Evolutionary conservation across 2,888 invertebrate species (phyloP), one percentile per base, ranked within the genome.

Genomic region (Pomacea canaliculata): DNA sequence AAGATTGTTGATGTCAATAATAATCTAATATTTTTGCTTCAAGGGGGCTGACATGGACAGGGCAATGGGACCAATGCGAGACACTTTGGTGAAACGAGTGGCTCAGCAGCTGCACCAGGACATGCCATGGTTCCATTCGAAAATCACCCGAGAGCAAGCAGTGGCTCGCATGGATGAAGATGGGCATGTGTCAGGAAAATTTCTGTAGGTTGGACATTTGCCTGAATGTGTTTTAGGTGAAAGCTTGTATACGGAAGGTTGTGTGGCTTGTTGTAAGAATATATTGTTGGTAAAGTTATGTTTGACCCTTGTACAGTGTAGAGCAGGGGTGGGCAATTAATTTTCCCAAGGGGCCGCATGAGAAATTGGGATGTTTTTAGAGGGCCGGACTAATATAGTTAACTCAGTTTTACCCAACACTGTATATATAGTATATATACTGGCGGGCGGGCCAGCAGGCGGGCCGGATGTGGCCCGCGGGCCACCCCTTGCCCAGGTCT

Each of bases 51-150:
- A 83, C 46, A 80, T 89, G 79, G 87, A 89, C 78, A 82, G 82
- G 68, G 88, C 86, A 1, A 71, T 90, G 46, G 89, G 89, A 7
- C 82, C 88, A 12, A 87, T 89, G 83, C 80, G 90, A 27, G 88
- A 89, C 62, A 85, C 87, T 69, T 81, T 89, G 59, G 82, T 89
- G 49, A 82, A 88, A 49, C 79, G 88, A 76, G 90, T 92, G 23
- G 88, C 90, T 10, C 88, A 88, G 78, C 90, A 90, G 59, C 81
- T 92, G 63, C 92, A 92, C 83, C 85, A 85, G 70, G 86, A 88
- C 74, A 91, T 91, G 82, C 90, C 91, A 0, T 92, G 92, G 92
- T 92, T 88, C 83, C 92, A 92, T 83, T 89, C 88, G 7, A 86
- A 84, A 68, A 88, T 92, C 49, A 82, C 84, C 18, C 79, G 92